These are phyloP conservation scores for Pachyuromys duprasi DNA, from an alignment of 2,797 vertebrate genomes.

Conservation along the genomic window DNA sequence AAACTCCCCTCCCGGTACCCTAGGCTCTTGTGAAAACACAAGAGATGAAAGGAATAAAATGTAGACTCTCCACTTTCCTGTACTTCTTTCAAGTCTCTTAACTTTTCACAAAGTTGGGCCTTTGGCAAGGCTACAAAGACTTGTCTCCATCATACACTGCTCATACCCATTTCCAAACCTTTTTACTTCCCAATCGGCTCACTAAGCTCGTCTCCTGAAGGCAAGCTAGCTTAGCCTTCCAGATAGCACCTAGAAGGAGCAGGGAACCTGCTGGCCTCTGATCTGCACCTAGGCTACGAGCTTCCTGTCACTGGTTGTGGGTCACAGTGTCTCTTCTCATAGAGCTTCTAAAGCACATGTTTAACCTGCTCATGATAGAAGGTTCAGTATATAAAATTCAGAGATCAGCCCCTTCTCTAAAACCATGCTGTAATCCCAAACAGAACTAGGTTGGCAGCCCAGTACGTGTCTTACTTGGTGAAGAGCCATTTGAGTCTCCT, in stretches of 20 bases:
- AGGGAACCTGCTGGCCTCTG: background rate
- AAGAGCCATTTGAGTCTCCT: background rate
- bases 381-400: background rate
- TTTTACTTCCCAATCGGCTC: background rate
- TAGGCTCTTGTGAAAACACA: slow-evolving; percentile 1
- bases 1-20: background rate
- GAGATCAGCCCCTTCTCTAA: background rate
- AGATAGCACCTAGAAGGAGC: background rate
- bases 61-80: background rate
- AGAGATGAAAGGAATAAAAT: background rate
- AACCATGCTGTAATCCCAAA: background rate
- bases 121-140: slow-evolving; percentile 17
- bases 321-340: background rate
- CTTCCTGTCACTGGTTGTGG: background rate
- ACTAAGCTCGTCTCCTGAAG: background rate
- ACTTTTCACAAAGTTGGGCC: slow-evolving; percentile 5
- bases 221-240: slow-evolving; percentile 2
- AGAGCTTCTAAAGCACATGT: background rate
- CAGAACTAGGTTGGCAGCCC: background rate
- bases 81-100: background rate
- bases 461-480: background rate
- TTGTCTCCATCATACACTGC: background rate
- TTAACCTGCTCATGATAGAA: background rate
- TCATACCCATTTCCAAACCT: background rate
- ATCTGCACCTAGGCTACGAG: background rate